Conservation (phyloP, 2,888 invertebrate genomes). For the Orthosia incerta region DNA sequence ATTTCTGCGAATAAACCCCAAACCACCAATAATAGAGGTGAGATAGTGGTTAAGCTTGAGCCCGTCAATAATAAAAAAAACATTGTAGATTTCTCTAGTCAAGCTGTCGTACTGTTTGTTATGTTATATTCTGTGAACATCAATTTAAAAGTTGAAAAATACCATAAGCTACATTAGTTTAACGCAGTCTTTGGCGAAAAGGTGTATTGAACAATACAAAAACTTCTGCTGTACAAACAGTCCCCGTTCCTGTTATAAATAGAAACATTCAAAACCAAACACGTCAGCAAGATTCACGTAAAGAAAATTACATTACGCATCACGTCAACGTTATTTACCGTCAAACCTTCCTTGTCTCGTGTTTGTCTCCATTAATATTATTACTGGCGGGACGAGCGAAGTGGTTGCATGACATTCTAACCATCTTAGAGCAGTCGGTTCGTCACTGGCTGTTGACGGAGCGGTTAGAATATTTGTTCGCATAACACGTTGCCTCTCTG, state of each 20-base stretch:
- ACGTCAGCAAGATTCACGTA: constrained; percentile 38
- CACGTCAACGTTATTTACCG: constrained; percentile 54
- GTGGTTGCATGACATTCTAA: constrained; percentile 55
- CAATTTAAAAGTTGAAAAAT: not conserved
- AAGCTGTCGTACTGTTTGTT: not conserved
- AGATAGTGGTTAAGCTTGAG: too few relatives aligned
- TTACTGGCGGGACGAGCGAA: constrained; percentile 44
- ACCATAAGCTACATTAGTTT: not conserved
- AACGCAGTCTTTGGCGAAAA: not conserved
- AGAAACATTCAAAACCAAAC: constrained; percentile 38
- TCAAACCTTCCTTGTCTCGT: constrained; percentile 51
- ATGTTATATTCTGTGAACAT: not conserved
- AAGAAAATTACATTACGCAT: constrained; percentile 51
- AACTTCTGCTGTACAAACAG: not conserved
- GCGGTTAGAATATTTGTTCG: constrained; percentile 64
- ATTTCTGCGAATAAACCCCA: too few relatives aligned
- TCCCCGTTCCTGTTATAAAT: not conserved
- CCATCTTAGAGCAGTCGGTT: constrained; percentile 50
- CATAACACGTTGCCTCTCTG: constrained; percentile 46
- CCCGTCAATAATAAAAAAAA: too few relatives aligned
- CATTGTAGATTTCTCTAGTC: too few relatives aligned
- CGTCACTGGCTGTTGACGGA: constrained; percentile 57
- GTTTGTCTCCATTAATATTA: constrained; percentile 58
- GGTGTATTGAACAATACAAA: not conserved
- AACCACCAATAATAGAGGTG: too few relatives aligned